Evolutionary conservation across 2,888 invertebrate genomes (phyloP).

Genomic region (Acrobasis consociella): DNA sequence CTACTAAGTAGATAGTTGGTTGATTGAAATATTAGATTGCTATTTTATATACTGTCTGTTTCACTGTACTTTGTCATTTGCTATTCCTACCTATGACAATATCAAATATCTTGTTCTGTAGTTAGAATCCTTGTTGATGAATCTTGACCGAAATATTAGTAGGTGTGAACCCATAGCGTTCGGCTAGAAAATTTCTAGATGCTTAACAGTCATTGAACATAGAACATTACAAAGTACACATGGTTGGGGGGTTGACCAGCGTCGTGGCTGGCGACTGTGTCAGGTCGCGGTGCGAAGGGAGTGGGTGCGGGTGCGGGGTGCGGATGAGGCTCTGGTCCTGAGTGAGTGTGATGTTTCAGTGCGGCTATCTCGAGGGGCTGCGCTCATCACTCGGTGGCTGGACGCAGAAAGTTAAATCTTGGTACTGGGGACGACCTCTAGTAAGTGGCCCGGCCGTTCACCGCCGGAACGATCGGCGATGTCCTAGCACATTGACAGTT

Average conservation of each 20-base stretch:
- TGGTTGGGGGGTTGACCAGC: slow-evolving; percentile 33
- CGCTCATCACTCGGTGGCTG: slow-evolving; percentile 97
- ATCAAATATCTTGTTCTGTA: slow-evolving; percentile 29
- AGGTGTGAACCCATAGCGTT: slow-evolving; percentile 48
- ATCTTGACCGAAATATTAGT: slow-evolving; percentile 27
- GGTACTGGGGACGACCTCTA: slow-evolving; percentile 98
- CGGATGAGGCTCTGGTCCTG: slow-evolving; percentile 64
- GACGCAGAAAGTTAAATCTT: slow-evolving; percentile 98
- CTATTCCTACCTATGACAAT: slow-evolving; percentile 27
- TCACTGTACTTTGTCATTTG: slow-evolving; percentile 24
- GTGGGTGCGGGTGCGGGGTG: slow-evolving; percentile 34
- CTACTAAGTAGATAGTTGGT: slow-evolving; percentile 43
- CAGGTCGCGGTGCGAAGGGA: slow-evolving; percentile 9
- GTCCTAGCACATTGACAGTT: slow-evolving; percentile 79
- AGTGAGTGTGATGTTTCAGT: slow-evolving; percentile 87
- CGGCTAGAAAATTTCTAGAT: slow-evolving; percentile 55
- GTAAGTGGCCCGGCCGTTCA: slow-evolving; percentile 88
- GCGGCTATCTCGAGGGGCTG: slow-evolving; percentile 96
- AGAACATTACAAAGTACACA: slow-evolving; percentile 55
- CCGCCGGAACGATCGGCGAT: slow-evolving; percentile 70
- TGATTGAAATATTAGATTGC: slow-evolving; percentile 46
- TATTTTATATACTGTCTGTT: slow-evolving; percentile 37
- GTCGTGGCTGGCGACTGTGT: slow-evolving; percentile 24
- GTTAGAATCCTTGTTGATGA: slow-evolving; percentile 31
- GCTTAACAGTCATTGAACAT: slow-evolving; percentile 59